Evolutionary conservation across 2,888 invertebrate species (phyloP).

Genomic region (Chelonus formosanus): DNA sequence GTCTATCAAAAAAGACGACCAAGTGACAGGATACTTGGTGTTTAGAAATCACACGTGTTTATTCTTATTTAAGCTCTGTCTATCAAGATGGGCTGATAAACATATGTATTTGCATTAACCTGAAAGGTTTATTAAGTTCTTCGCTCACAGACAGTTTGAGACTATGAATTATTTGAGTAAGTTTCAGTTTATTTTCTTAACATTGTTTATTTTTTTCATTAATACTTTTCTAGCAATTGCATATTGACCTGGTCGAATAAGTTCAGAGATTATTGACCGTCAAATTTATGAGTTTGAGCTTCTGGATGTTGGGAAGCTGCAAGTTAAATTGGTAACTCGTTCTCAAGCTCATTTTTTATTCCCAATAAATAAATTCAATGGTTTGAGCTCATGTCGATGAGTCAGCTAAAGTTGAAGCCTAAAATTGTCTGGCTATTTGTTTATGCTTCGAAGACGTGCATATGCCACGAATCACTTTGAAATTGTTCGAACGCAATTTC

Average conservation of each 20-base stretch:
- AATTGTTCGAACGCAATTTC: conserved; percentile 20
- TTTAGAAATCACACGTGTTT: conserved; percentile 6
- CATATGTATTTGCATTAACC: conserved; percentile 14
- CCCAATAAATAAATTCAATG: background rate
- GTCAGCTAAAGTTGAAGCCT: conserved; percentile 8
- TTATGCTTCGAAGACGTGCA: conserved; percentile 23
- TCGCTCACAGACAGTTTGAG: too few species aligned
- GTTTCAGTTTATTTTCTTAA: background rate
- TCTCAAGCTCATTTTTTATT: too few species aligned
- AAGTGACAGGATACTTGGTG: conserved; percentile 6
- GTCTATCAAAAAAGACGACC: conserved; percentile 23
- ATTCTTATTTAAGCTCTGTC: background rate
- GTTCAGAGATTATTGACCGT: conserved; percentile 14
- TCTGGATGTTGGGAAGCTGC: too few species aligned
- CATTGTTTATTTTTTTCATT: background rate
- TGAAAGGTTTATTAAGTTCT: too few species aligned
- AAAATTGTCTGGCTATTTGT: conserved; percentile 29
- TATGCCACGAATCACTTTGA: conserved; percentile 32
- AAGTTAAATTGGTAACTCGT: background rate
- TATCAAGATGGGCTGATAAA: conserved; percentile 10
- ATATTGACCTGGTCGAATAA: background rate
- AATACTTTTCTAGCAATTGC: background rate
- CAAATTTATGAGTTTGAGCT: background rate
- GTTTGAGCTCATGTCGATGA: background rate
- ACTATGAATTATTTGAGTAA: too few species aligned